Evolutionary conservation across 2,888 invertebrate genomes (phyloP).

Genomic region (Zaprionus obscuricornis): DNA sequence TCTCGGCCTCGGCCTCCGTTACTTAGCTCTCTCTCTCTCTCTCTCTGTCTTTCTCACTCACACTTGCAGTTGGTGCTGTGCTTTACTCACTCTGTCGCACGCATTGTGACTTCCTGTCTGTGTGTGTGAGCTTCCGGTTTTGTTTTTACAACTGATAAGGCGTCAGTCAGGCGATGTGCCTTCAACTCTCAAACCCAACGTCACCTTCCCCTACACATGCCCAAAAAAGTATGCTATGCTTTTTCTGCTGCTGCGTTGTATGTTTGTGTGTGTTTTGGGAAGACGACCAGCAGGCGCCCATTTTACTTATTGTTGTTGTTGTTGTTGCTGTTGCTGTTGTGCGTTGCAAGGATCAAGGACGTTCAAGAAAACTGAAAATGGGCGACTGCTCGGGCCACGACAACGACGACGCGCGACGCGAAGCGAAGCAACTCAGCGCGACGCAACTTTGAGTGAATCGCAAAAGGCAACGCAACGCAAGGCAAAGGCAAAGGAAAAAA

Average conservation of each 20-base stretch:
- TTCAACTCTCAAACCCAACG: no score
- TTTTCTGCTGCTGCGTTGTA: conserved; percentile 20
- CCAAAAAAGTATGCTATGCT: conserved; percentile 67
- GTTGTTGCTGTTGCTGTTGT: conserved; percentile 58
- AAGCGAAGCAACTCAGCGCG: no score
- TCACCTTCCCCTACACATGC: no score
- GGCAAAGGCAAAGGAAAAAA: conserved; percentile 35
- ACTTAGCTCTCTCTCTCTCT: conserved; percentile 20
- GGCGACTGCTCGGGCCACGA: conserved; percentile 31
- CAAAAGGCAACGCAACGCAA: neutral
- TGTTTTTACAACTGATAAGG: conserved; percentile 76
- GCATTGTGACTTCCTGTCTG: conserved; percentile 71
- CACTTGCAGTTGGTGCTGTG: no score
- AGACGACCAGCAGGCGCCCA: conserved; percentile 74
- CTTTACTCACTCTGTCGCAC: conserved; percentile 29
- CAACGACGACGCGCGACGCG: no score
- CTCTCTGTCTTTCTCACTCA: neutral
- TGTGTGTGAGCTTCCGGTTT: conserved; percentile 79
- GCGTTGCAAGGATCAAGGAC: conserved; percentile 84
- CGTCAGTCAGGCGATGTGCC: conserved; percentile 58
- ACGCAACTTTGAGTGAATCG: conserved; percentile 35
- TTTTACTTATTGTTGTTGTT: conserved; percentile 23
- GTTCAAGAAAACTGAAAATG: conserved; percentile 78
- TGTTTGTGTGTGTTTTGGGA: conserved; percentile 44
- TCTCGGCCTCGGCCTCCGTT: conserved; percentile 14